Evolutionary conservation across 2,888 invertebrate species (phyloP).

Genomic region (Boloria euphrosyne): DNA sequence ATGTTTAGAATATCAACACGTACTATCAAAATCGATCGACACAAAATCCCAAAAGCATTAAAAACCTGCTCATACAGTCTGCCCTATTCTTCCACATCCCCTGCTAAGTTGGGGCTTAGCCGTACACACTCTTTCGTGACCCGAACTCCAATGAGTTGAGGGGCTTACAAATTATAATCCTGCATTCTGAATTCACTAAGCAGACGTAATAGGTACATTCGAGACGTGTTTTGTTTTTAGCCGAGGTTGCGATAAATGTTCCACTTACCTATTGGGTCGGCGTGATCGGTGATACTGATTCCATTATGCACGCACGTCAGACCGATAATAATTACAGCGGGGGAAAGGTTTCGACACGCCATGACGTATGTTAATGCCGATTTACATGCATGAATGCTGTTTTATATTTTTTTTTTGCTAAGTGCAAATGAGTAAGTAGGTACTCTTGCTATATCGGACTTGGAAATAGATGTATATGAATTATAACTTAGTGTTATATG

Average conservation of each 20-base stretch:
- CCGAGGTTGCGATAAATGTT: slow-evolving; percentile 17
- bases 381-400: slow-evolving; percentile 1
- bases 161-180: slow-evolving; percentile 28
- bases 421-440: too few species aligned
- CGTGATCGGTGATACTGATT: not conserved
- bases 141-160: not conserved
- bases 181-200: slow-evolving; percentile 32
- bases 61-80: not conserved
- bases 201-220: slow-evolving; percentile 24
- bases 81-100: not conserved
- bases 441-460: too few species aligned
- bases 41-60: slow-evolving; percentile 1
- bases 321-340: slow-evolving; percentile 8
- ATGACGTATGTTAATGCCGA: slow-evolving; percentile 2
- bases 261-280: slow-evolving; percentile 17
- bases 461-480: too few species aligned
- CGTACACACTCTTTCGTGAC: slow-evolving; percentile 7
- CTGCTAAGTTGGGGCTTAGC: not conserved
- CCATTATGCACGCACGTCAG: slow-evolving; percentile 20
- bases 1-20: not conserved
- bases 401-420: too few species aligned
- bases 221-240: slow-evolving; percentile 23
- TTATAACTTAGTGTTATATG: too few species aligned
- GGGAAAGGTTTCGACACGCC: slow-evolving; percentile 20
- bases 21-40: not conserved